Percentiles rank a stretch among this genome's conserved stretches.
Conservation (phyloP, 2,797 vertebrate species). For the Tapera naevia region DNA sequence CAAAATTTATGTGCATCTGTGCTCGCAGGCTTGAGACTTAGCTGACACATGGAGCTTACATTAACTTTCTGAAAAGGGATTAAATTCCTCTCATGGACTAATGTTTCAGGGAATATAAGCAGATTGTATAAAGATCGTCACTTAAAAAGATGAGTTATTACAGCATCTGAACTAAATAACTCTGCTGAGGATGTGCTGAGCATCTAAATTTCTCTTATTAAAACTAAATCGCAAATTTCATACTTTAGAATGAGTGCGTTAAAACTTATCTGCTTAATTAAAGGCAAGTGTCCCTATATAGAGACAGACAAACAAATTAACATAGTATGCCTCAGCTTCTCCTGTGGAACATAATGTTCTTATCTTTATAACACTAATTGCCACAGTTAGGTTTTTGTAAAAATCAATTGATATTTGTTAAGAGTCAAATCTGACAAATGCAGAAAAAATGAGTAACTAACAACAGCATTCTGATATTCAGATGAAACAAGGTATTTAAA, state of each 20-base stretch:
- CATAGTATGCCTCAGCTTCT: slow-evolving; percentile 31
- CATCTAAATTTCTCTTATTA: background rate
- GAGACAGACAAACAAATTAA: slow-evolving; percentile 43
- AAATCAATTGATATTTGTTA: slow-evolving; percentile 28
- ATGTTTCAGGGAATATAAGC: background rate
- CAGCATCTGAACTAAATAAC: background rate
- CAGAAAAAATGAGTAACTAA: slow-evolving; percentile 14
- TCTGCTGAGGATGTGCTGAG: background rate
- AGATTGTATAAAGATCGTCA: background rate
- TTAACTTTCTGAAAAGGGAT: background rate
- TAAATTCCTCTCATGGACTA: background rate
- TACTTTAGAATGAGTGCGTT: slow-evolving; percentile 21
- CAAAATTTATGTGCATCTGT: background rate
- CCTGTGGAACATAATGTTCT: slow-evolving; percentile 6
- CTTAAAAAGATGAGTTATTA: background rate
- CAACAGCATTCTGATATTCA: background rate
- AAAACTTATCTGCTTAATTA: slow-evolving; percentile 57
- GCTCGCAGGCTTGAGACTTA: background rate
- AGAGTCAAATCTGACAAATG: slow-evolving; percentile 22
- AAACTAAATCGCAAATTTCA: background rate
- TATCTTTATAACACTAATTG: slow-evolving; percentile 56
- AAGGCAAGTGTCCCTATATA: slow-evolving; percentile 18
- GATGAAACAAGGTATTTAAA: slow-evolving; percentile 38
- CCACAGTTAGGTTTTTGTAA: slow-evolving; percentile 31
- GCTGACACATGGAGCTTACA: background rate